These are phyloP conservation scores for Lindbergichthys nudifrons DNA, from an alignment of 2,797 vertebrate species.

Conservation along the genomic window DNA sequence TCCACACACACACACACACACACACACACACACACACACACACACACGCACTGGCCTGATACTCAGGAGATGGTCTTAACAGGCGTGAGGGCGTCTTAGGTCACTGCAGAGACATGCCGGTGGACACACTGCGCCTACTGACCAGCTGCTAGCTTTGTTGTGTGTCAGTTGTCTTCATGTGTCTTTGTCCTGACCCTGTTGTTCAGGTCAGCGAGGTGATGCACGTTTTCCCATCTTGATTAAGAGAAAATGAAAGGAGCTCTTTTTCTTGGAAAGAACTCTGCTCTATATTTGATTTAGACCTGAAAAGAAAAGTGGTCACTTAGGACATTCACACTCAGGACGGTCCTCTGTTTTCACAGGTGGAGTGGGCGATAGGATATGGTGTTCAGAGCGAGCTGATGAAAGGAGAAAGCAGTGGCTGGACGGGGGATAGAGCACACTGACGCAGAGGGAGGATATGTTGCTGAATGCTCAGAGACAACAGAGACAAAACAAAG, in stretches of 20 bases:
- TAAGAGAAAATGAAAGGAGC: slow-evolving; percentile 41
- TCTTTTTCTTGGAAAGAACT: slow-evolving; percentile 25
- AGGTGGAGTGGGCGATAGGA: slow-evolving; percentile 32
- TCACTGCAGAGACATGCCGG: slow-evolving; percentile 61
- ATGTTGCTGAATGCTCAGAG: slow-evolving; percentile 33
- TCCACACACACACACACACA: slow-evolving; percentile 34
- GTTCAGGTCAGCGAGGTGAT: slow-evolving; percentile 47
- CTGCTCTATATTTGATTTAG: slow-evolving; percentile 12
- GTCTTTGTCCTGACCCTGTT: slow-evolving; percentile 42
- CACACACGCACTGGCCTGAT: slow-evolving; percentile 33
- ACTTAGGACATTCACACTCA: slow-evolving; percentile 43
- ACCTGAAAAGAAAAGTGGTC: slow-evolving; percentile 35
- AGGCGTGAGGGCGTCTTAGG: slow-evolving; percentile 64
- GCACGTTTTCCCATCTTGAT: slow-evolving; percentile 34
- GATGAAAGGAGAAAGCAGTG: slow-evolving; percentile 2
- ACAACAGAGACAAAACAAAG: slow-evolving; percentile 46
- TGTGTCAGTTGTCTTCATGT: slow-evolving; percentile 34
- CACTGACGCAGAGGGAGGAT: slow-evolving; percentile 20
- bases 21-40: slow-evolving; percentile 19
- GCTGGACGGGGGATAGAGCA: slow-evolving; percentile 28
- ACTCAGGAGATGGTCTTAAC: slow-evolving; percentile 72
- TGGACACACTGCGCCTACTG: slow-evolving; percentile 56
- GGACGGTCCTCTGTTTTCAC: slow-evolving; percentile 25
- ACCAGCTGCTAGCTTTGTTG: slow-evolving; percentile 66
- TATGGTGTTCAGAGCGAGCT: slow-evolving; percentile 8